Conservation (phyloP, 2,888 invertebrate species). For the Trachelus iudaicus region DNA sequence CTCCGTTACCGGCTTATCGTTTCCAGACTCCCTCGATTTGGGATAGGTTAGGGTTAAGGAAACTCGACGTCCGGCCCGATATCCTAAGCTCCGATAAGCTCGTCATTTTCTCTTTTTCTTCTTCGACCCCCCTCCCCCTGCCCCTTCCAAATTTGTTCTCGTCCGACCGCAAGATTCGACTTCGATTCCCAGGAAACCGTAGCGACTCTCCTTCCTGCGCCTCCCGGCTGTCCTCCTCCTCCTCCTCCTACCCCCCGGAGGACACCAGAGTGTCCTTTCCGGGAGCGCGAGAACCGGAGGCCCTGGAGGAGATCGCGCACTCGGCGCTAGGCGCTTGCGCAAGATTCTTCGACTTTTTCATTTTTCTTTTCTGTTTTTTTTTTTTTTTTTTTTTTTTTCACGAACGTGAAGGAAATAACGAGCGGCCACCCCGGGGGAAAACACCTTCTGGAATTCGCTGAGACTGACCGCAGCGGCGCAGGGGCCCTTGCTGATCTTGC, state of each 20-base stretch:
- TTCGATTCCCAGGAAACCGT: conserved; percentile 45
- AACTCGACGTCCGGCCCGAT: no score
- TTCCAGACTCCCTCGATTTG: no score
- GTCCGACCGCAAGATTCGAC: conserved; percentile 4
- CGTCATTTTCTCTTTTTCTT: no score
- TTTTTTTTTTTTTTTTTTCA: conserved; percentile 47
- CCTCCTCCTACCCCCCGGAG: conserved; percentile 23
- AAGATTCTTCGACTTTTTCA: conserved; percentile 42
- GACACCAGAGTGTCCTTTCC: conserved; percentile 20
- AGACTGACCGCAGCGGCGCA: no score
- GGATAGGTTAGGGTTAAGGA: no score
- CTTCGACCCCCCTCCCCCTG: no score
- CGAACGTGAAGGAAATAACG: conserved; percentile 49
- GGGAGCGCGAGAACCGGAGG: no score
- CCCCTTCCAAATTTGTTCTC: conserved; percentile 9
- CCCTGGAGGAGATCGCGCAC: background rate
- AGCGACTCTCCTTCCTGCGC: conserved; percentile 44
- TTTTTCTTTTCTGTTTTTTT: conserved; percentile 42
- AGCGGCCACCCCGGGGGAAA: conserved; percentile 22
- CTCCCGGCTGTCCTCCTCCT: conserved; percentile 46
- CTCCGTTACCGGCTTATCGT: no score
- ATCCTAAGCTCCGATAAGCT: no score
- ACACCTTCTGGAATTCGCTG: conserved; percentile 10
- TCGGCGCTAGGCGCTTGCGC: conserved; percentile 34
- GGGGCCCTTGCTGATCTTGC: no score